Evolutionary conservation across 2,797 vertebrate genomes (phyloP).

Genomic region (Karalla daura): DNA sequence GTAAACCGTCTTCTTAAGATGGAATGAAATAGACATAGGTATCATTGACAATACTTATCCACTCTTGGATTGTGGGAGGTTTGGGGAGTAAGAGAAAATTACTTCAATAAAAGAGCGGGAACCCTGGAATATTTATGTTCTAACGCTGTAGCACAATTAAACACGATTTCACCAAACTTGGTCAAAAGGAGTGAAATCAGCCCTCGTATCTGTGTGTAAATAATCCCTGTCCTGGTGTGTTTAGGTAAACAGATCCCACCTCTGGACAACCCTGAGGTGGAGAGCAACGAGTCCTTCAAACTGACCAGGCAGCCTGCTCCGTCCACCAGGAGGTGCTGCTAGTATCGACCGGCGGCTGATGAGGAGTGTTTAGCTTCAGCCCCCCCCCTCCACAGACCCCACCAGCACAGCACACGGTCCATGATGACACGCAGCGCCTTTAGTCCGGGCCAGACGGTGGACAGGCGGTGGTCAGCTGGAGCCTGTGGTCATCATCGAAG

Average conservation of each 20-base stretch:
- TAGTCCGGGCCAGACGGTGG: conserved; percentile 25
- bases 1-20: no score
- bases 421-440: conserved; percentile 52
- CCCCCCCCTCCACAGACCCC: conserved; percentile 22
- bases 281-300: conserved; percentile 91
- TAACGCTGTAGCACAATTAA: no score
- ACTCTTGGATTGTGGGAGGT: no score
- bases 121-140: no score
- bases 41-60: no score
- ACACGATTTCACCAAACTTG: no score
- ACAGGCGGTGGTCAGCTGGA: conserved; percentile 51
- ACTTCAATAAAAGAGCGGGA: no score
- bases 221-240: conserved; percentile 61
- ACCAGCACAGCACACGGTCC: conserved; percentile 45
- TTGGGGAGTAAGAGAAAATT: no score
- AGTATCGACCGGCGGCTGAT: conserved; percentile 62
- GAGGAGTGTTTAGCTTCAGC: conserved; percentile 26
- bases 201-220: not conserved
- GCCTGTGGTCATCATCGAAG: conserved; percentile 27
- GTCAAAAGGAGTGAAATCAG: not conserved
- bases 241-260: conserved; percentile 95
- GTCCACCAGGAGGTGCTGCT: conserved; percentile 90
- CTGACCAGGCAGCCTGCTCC: conserved; percentile 84
- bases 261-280: conserved; percentile 90
- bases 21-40: no score